A percentile compares a stretch with the other conserved stretches of the same genome.
Evolutionary conservation across 2,113 vertebrate species (phyloP).

Genomic region (Podilymbus podiceps): DNA sequence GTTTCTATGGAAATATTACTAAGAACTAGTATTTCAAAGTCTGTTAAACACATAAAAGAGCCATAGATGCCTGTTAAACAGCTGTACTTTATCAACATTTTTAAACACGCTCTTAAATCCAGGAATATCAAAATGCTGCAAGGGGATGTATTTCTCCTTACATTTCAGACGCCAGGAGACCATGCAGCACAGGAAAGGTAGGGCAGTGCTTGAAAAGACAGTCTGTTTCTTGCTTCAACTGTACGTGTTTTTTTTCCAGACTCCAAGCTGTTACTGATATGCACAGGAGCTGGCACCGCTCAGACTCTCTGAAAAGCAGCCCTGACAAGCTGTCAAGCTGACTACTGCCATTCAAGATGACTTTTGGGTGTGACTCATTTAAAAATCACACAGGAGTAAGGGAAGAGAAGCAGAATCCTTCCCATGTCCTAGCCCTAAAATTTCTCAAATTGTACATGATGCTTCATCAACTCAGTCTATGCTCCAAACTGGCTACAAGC

Average conservation of each 20-base stretch:
- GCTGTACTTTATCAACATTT: background rate
- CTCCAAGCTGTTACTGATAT: conserved; percentile 12
- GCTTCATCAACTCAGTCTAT: background rate
- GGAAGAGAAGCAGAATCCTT: background rate
- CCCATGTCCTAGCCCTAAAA: background rate
- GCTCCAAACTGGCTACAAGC: background rate
- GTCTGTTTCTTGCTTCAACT: background rate
- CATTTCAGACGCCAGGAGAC: background rate
- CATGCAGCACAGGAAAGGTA: background rate
- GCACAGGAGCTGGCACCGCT: conserved; percentile 4
- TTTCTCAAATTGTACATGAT: background rate
- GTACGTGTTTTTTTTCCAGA: background rate
- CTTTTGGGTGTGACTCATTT: background rate
- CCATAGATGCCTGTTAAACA: background rate
- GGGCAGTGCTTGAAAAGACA: background rate
- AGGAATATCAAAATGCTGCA: background rate
- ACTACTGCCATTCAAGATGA: background rate
- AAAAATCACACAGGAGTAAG: background rate
- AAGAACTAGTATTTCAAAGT: background rate
- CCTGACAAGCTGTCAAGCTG: conserved; percentile 25
- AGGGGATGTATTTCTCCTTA: background rate
- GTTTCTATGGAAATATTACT: background rate
- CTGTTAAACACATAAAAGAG: background rate
- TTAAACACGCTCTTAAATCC: background rate
- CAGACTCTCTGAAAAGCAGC: background rate